Evolutionary conservation across 2,113 vertebrate species (phyloP), one percentile per base, ranked within the genome.

Genomic region (Melospiza georgiana): DNA sequence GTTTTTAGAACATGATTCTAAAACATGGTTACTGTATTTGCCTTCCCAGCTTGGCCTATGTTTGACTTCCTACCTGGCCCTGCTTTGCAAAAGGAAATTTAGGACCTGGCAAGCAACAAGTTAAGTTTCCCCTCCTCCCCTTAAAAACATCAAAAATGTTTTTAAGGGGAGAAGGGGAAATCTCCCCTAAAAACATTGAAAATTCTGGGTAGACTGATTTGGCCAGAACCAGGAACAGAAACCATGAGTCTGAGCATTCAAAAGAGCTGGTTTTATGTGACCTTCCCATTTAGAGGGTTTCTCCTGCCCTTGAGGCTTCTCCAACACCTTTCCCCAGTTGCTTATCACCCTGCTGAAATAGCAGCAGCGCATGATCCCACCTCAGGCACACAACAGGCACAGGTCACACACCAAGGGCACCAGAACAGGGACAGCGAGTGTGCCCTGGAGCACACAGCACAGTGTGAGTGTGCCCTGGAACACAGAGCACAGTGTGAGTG

Each of bases 371-470:
- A 73, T 4, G 31, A 49, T 25, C 18, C 12, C 39, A 43, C 27
- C 51, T 58, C 0, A 1, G 57, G 75, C 17, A 55, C 67, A 43
- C 30, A 62, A 12, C 0, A 0, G 49, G 58, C 55, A 61, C 30
- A 24, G 37, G 79, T n/a, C 8, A 0, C 8, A 37, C 23, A 21
- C 10, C 28, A 18, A 61, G 63, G 88, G 68, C 75, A 71, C 14
- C 0, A 2, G 54, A 55, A 55, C 7, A 46, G 44, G 48, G 17
- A 15, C 0, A 0, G 39, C 0, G 0, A 58, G 21, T n/a, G 55
- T 1, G 4, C 15, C 19, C 55, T 22, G 55, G 55, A 22, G 19
- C 31, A 33, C 54, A 33, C 30, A 33, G 62, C 62, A 65, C 39
- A 31, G 39, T 31, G 54, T 11, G 14, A 57, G 12, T 22, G 55